Conservation (phyloP, 2,797 vertebrate species). For the Neosilurus mollespiculum region DNA sequence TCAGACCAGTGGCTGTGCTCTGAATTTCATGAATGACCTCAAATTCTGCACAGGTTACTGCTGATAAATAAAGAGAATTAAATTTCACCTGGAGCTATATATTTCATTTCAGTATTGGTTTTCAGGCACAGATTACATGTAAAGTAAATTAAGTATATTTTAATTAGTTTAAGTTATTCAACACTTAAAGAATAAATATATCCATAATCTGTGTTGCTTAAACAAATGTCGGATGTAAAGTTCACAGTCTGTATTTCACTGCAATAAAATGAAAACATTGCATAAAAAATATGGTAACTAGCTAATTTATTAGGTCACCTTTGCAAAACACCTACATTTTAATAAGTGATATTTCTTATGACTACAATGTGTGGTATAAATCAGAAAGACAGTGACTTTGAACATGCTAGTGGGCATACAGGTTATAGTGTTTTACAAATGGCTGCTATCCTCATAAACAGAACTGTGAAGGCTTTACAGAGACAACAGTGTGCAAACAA, state of each 20-base stretch:
- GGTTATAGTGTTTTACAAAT: neutral
- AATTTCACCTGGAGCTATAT: neutral
- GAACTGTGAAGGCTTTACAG: neutral
- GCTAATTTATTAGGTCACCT: neutral
- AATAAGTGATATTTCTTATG: neutral
- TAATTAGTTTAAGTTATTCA: neutral
- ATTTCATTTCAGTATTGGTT: neutral
- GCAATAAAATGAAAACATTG: neutral
- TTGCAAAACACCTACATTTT: neutral
- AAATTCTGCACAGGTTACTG: constrained; percentile 38
- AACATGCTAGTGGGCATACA: neutral
- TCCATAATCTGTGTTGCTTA: neutral
- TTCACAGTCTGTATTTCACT: neutral
- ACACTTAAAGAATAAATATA: neutral
- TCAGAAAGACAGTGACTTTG: neutral
- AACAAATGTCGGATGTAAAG: neutral
- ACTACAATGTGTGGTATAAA: neutral
- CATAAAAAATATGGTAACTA: neutral
- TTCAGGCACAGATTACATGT: neutral
- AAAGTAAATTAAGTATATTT: neutral
- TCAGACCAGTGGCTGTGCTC: neutral
- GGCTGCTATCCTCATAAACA: neutral
- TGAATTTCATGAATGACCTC: constrained; percentile 37
- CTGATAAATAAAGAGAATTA: constrained; percentile 40
- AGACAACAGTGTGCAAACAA: neutral